Evolutionary conservation across 1,140 invertebrate genomes (phyloP).

Genomic region (Drosophila lacertosa): DNA sequence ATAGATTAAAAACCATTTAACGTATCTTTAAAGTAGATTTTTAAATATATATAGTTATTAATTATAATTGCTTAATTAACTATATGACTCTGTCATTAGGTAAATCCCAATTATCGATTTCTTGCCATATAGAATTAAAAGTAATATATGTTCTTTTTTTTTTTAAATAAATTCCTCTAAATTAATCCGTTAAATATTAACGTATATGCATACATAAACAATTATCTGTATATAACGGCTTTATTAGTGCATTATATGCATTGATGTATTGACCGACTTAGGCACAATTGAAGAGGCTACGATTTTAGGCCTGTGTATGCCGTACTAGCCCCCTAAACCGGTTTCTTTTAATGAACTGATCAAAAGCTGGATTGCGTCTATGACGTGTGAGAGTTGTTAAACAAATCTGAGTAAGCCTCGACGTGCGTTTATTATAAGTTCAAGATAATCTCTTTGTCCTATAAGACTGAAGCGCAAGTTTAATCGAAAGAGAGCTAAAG

Average conservation of each 20-base stretch:
- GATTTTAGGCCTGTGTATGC: background rate
- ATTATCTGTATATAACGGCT: background rate
- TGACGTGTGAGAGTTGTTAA: slow-evolving; percentile 8
- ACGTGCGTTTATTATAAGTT: slow-evolving; percentile 1
- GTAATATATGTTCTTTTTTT: background rate
- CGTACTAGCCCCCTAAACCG: slow-evolving; percentile 22
- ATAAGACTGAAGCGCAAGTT: slow-evolving; percentile 3
- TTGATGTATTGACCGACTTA: slow-evolving; percentile 16
- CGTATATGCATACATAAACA: background rate
- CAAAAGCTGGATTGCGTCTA: slow-evolving; percentile 8
- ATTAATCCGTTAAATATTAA: background rate
- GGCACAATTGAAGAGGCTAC: slow-evolving; percentile 5
- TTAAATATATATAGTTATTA: no score
- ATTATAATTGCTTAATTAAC: no score
- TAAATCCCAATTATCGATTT: no score
- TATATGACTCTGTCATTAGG: no score
- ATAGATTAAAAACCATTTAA: no score
- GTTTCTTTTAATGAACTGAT: slow-evolving; percentile 21
- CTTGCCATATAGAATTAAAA: no score
- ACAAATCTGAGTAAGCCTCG: slow-evolving; percentile 7
- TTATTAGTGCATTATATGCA: background rate
- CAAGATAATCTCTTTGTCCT: slow-evolving; percentile 26
- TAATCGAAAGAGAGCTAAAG: slow-evolving; percentile 7
- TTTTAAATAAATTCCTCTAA: background rate
- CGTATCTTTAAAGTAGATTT: no score